Conservation (phyloP, 2,797 vertebrate genomes). For the Tamandua tetradactyla region DNA sequence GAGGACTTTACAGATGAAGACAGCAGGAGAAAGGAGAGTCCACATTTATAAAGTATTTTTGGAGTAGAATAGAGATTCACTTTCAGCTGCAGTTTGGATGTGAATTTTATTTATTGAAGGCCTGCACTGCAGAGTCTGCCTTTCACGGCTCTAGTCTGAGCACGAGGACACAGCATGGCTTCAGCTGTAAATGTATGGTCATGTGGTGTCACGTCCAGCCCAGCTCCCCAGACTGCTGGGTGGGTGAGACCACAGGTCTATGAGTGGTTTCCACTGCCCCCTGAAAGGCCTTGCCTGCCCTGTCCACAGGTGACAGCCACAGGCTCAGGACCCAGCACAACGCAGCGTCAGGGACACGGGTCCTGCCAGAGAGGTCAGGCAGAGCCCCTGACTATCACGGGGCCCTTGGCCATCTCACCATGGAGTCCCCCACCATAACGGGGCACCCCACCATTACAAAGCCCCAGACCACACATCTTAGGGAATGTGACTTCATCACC, state of each 20-base stretch:
- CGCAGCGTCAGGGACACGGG: conserved; percentile 76
- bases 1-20: not conserved
- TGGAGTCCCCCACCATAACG: no score
- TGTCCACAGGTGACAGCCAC: conserved; percentile 81
- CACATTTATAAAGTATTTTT: not conserved
- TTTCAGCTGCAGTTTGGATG: not conserved
- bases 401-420: no score
- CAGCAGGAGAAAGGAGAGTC: not conserved
- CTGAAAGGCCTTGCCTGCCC: conserved; percentile 74
- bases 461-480: no score
- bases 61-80: not conserved
- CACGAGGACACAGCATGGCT: conserved; percentile 69
- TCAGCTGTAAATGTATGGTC: conserved; percentile 72
- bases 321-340: conserved; percentile 80
- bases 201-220: conserved; percentile 81
- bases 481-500: conserved; percentile 79
- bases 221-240: conserved; percentile 73
- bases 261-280: conserved; percentile 78
- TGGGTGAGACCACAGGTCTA: conserved; percentile 79
- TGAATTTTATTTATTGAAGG: conserved; percentile 33
- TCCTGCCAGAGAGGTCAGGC: conserved; percentile 78
- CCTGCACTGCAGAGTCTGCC: conserved; percentile 47
- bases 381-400: conserved; percentile 72
- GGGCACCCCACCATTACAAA: no score
- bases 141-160: not conserved